Conservation (phyloP, 2,888 invertebrate species). For the Scelioninae gen. 2 region DNA sequence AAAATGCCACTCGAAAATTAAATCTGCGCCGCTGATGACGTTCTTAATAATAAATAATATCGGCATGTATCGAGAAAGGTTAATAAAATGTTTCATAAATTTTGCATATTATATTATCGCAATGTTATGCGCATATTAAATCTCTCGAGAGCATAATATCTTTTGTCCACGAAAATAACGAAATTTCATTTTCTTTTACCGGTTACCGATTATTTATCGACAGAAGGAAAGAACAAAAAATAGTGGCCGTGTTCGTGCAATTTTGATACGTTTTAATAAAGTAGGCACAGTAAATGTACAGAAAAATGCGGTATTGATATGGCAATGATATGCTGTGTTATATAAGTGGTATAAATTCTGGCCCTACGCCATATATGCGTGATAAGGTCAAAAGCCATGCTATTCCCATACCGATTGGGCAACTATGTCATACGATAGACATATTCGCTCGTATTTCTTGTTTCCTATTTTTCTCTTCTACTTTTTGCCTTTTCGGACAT, state of each 20-base stretch:
- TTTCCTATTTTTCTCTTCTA: slow-evolving; percentile 9
- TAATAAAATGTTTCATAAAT: not conserved
- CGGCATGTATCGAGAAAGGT: not conserved
- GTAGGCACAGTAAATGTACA: slow-evolving; percentile 8
- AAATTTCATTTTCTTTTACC: slow-evolving; percentile 2
- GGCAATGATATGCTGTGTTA: slow-evolving; percentile 47
- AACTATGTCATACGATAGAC: slow-evolving; percentile 49
- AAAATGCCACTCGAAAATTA: too few species aligned
- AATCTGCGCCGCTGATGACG: not conserved
- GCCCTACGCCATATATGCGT: slow-evolving; percentile 45
- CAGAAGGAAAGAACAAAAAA: too few species aligned
- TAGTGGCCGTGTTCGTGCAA: too few species aligned
- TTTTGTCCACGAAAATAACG: slow-evolving; percentile 20
- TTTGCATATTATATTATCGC: slow-evolving; percentile 12
- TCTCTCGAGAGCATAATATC: slow-evolving; percentile 3
- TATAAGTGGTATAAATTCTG: slow-evolving; percentile 53
- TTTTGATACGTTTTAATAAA: slow-evolving; percentile 26
- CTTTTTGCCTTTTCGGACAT: too few species aligned
- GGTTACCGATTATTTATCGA: too few species aligned
- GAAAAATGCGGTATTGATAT: slow-evolving; percentile 39
- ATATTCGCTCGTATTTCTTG: slow-evolving; percentile 42
- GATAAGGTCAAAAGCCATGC: slow-evolving; percentile 54
- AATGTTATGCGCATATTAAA: slow-evolving; percentile 27
- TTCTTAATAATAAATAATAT: not conserved
- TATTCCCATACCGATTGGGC: slow-evolving; percentile 50